Evolutionary conservation across 2,888 invertebrate genomes (phyloP).

Genomic region (Melanostoma mellinum): DNA sequence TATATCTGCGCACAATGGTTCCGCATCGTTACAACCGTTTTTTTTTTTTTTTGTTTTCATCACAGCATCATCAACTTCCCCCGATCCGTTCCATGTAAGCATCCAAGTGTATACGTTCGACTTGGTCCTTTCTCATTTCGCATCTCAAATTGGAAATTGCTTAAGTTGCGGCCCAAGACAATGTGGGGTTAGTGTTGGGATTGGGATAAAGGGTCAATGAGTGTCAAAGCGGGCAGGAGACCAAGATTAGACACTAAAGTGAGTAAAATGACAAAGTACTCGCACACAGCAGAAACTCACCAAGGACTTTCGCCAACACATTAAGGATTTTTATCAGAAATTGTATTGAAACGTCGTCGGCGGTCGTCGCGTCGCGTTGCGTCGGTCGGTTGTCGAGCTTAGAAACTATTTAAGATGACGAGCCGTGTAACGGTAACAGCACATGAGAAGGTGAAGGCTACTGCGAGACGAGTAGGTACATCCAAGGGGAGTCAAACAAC

Average conservation of each 20-base stretch:
- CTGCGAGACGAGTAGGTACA: neutral
- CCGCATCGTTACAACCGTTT: conserved; percentile 32
- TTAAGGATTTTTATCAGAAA: conserved; percentile 69
- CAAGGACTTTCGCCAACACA: conserved; percentile 61
- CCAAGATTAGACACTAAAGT: conserved; percentile 55
- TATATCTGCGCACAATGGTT: conserved; percentile 26
- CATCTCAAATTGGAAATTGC: conserved; percentile 72
- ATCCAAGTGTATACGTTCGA: conserved; percentile 11
- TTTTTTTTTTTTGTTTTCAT: neutral
- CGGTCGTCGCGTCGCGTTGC: no score
- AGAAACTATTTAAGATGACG: conserved; percentile 58
- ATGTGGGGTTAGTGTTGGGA: conserved; percentile 7
- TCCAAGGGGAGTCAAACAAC: conserved; percentile 6
- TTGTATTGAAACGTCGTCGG: conserved; percentile 45
- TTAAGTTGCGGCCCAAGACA: conserved; percentile 62
- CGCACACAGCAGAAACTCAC: neutral
- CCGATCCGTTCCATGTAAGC: conserved; percentile 31
- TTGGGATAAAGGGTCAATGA: conserved; percentile 24
- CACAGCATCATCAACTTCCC: conserved; percentile 35
- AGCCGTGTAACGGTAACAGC: conserved; percentile 27
- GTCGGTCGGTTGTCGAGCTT: conserved; percentile 35
- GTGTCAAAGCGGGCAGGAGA: conserved; percentile 4
- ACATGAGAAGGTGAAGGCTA: conserved; percentile 25
- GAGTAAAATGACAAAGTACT: conserved; percentile 61
- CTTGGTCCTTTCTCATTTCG: conserved; percentile 65